Conservation (phyloP, 2,888 invertebrate species). For the Barypeithes pellucidus region DNA sequence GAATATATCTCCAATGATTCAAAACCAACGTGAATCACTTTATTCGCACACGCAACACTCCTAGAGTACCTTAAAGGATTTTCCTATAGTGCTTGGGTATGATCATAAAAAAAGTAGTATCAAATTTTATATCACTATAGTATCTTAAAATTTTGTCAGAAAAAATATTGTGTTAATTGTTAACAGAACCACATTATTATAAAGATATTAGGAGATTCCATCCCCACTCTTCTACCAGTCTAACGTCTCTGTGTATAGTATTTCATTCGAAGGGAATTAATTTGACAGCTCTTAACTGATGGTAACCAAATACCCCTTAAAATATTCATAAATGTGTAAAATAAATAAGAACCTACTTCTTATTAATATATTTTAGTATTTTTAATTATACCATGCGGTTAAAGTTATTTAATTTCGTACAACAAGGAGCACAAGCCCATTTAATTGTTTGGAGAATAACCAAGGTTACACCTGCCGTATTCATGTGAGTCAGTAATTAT, state of each 20-base stretch:
- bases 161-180: too few species aligned
- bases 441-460: conserved; percentile 5
- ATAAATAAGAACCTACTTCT: not conserved
- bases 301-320: not conserved
- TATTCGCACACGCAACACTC: too few species aligned
- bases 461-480: conserved; percentile 17
- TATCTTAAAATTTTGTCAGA: too few species aligned
- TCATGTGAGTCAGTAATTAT: conserved; percentile 2
- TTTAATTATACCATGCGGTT: conserved; percentile 28
- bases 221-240: not conserved
- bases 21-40: too few species aligned
- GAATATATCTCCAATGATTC: too few species aligned
- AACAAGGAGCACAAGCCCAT: conserved; percentile 29
- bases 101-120: too few species aligned
- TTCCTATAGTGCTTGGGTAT: too few species aligned
- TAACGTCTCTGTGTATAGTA: not conserved
- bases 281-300: not conserved
- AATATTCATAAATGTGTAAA: conserved; percentile 10
- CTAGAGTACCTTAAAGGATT: too few species aligned
- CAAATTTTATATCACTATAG: too few species aligned
- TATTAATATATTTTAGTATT: conserved; percentile 19
- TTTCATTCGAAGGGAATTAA: not conserved
- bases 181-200: too few species aligned
- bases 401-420: conserved; percentile 15
- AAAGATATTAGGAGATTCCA: too few species aligned